A percentile compares a stretch with the other conserved stretches of the same genome.
Conservation (phyloP, 1,140 invertebrate genomes). For the Zaprionus lachaisei region DNA sequence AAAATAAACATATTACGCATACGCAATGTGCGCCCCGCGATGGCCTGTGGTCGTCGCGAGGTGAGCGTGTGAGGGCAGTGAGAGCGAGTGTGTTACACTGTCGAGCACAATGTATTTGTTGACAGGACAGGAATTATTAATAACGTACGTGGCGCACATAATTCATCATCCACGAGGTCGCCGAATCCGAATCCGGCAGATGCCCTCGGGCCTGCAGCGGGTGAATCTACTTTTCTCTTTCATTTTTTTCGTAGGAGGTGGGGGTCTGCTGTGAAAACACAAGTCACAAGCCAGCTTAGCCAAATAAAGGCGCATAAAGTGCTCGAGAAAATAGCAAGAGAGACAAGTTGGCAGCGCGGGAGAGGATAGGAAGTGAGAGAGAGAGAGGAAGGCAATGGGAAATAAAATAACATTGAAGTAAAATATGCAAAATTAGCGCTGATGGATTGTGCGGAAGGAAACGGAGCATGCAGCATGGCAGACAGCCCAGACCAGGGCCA, state of each 20-base stretch:
- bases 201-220: slow-evolving; percentile 33
- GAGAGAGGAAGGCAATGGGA: background rate
- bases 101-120: slow-evolving; percentile 75
- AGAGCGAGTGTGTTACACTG: slow-evolving; percentile 22
- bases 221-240: slow-evolving; percentile 1
- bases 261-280: slow-evolving; percentile 60
- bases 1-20: slow-evolving; percentile 76
- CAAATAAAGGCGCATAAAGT: slow-evolving; percentile 66
- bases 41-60: slow-evolving; percentile 5
- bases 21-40: slow-evolving; percentile 53
- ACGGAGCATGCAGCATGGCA: slow-evolving; percentile 58
- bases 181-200: slow-evolving; percentile 9
- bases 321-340: slow-evolving; percentile 27
- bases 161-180: slow-evolving; percentile 66
- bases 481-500: slow-evolving; percentile 21
- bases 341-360: background rate
- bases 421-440: slow-evolving; percentile 83
- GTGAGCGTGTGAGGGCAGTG: slow-evolving; percentile 10
- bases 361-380: slow-evolving; percentile 9
- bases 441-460: slow-evolving; percentile 81
- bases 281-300: slow-evolving; percentile 73
- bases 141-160: slow-evolving; percentile 80
- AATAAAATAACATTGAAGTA: slow-evolving; percentile 55
- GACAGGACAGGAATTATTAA: slow-evolving; percentile 80
- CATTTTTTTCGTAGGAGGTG: background rate